These are phyloP conservation scores for Halictus quadricinctus DNA, from an alignment of 2,888 invertebrate genomes.

Conservation along the genomic window DNA sequence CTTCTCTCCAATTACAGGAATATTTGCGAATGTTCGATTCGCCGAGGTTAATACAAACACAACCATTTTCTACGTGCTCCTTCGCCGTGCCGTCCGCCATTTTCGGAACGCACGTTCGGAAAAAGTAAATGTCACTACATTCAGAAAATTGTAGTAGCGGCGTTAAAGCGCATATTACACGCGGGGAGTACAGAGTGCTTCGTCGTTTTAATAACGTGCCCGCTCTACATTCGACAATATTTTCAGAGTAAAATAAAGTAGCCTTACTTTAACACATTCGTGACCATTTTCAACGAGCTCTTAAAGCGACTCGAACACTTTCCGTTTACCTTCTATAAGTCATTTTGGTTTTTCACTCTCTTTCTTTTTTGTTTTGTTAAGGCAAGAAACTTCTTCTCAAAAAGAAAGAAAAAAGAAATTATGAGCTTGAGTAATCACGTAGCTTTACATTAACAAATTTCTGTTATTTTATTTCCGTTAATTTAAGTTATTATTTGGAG, in stretches of 20 bases:
- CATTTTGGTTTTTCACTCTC: not conserved
- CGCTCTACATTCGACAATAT: not conserved
- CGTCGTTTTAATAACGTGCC: not conserved
- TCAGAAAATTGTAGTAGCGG: not conserved
- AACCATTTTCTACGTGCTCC: not conserved
- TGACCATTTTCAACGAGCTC: not conserved
- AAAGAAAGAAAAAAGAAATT: too few relatives aligned
- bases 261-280: not conserved
- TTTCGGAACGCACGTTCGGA: not conserved
- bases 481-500: too few relatives aligned
- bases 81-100: not conserved
- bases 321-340: not conserved
- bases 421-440: not conserved
- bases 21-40: slow-evolving; percentile 22
- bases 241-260: not conserved
- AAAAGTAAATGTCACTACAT: not conserved
- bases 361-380: not conserved
- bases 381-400: not conserved
- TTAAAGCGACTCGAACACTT: not conserved
- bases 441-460: not conserved
- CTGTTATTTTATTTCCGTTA: too few relatives aligned
- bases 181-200: not conserved
- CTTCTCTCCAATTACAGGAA: slow-evolving; percentile 21
- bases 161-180: not conserved
- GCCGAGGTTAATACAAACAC: slow-evolving; percentile 25